Percentiles rank a stretch among this genome's conserved stretches.
Conservation (phyloP, 2,113 vertebrate species). For the Chionis minor region DNA sequence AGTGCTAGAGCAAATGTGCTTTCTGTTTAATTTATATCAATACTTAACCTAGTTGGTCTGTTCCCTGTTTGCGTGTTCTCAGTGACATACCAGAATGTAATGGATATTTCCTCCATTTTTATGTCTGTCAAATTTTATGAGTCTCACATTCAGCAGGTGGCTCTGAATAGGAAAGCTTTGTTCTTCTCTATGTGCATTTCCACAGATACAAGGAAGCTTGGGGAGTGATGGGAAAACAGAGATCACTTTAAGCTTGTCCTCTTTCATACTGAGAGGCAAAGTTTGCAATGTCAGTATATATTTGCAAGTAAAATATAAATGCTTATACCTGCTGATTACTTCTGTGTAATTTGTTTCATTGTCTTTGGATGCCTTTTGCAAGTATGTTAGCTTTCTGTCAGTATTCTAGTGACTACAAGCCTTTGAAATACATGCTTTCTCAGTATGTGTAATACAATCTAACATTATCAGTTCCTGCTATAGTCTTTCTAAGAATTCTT, state of each 20-base stretch:
- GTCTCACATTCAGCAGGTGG: not conserved
- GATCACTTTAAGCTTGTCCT: not conserved
- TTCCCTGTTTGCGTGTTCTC: not conserved
- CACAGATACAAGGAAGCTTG: not conserved
- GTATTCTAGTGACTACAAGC: not conserved
- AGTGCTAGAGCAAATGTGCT: conserved; percentile 32
- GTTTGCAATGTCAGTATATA: not conserved
- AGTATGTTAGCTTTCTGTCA: not conserved
- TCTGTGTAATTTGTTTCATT: not conserved
- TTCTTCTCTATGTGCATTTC: not conserved
- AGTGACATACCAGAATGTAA: conserved; percentile 15
- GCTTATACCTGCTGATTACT: not conserved
- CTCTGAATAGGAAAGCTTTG: conserved; percentile 7
- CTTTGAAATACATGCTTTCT: not conserved
- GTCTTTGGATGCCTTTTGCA: not conserved
- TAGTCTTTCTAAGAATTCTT: not conserved
- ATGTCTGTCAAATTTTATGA: conserved; percentile 18
- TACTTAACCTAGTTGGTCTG: conserved; percentile 49
- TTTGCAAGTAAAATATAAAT: not conserved
- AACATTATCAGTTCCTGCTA: not conserved
- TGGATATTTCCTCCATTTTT: conserved; percentile 38
- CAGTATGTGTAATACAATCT: not conserved
- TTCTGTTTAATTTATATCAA: conserved; percentile 64
- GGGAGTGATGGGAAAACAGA: not conserved
- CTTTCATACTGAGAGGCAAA: not conserved